Evolutionary conservation across 2,888 invertebrate species (phyloP).

Genomic region (Protophormia terraenovae): DNA sequence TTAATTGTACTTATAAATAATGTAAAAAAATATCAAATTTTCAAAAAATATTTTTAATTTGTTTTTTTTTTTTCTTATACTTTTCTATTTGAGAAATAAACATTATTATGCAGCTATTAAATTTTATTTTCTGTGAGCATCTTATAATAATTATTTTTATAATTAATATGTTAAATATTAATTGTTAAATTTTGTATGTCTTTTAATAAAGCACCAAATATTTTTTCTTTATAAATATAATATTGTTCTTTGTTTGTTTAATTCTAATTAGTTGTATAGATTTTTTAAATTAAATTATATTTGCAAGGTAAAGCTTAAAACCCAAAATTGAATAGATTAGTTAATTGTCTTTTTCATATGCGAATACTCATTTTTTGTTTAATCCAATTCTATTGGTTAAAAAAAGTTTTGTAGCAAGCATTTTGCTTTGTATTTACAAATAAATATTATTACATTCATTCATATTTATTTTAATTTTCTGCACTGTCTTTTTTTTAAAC

Average conservation of each 20-base stretch:
- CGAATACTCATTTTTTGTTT: neutral
- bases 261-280: neutral
- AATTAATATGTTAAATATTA: conserved; percentile 4
- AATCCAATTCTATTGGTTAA: neutral
- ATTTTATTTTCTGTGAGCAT: conserved; percentile 37
- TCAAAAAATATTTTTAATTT: conserved; percentile 34
- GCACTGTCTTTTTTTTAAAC: neutral
- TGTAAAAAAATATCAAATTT: conserved; percentile 63
- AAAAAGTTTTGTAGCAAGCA: neutral
- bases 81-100: conserved; percentile 14
- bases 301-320: conserved; percentile 47
- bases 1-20: conserved; percentile 44
- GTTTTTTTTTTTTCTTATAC: neutral
- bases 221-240: neutral
- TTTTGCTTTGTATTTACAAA: neutral
- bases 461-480: neutral
- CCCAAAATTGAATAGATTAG: neutral
- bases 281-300: conserved; percentile 8
- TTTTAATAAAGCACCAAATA: conserved; percentile 50
- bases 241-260: neutral
- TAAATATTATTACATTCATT: no score
- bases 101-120: conserved; percentile 41
- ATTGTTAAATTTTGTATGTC: conserved; percentile 13
- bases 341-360: conserved; percentile 26
- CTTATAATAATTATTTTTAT: conserved; percentile 1